These are phyloP conservation scores for Cynopterus sphinx DNA, from an alignment of 2,797 vertebrate genomes.

Conservation along the genomic window DNA sequence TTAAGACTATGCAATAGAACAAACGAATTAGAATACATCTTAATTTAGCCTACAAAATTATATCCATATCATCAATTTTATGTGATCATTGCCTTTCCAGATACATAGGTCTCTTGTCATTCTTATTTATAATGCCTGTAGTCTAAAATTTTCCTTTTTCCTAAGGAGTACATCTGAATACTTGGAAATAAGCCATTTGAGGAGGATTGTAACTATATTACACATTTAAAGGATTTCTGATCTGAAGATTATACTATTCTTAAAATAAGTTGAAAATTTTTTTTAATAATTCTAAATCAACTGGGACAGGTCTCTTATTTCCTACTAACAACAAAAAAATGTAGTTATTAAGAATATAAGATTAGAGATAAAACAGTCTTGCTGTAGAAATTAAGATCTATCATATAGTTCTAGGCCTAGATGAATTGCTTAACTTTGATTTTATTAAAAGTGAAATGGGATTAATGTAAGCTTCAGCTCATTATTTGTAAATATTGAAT, in stretches of 20 bases:
- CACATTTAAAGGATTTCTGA: background rate
- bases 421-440: background rate
- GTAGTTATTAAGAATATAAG: background rate
- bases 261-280: background rate
- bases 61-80: background rate
- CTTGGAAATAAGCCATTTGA: background rate
- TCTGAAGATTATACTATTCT: background rate
- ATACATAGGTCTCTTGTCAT: background rate
- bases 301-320: background rate
- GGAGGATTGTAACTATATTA: background rate
- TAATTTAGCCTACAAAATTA: background rate
- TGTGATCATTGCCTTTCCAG: background rate
- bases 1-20: background rate
- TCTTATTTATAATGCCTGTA: background rate
- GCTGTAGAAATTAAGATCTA: background rate
- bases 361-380: background rate
- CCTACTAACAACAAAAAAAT: background rate
- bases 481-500: background rate
- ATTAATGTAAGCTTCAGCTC: background rate
- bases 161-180: background rate
- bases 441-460: background rate
- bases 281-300: background rate
- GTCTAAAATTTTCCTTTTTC: background rate
- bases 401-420: background rate
- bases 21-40: background rate